These are phyloP conservation scores for Littorina saxatilis DNA, from an alignment of 1,140 invertebrate genomes.

Conservation along the genomic window DNA sequence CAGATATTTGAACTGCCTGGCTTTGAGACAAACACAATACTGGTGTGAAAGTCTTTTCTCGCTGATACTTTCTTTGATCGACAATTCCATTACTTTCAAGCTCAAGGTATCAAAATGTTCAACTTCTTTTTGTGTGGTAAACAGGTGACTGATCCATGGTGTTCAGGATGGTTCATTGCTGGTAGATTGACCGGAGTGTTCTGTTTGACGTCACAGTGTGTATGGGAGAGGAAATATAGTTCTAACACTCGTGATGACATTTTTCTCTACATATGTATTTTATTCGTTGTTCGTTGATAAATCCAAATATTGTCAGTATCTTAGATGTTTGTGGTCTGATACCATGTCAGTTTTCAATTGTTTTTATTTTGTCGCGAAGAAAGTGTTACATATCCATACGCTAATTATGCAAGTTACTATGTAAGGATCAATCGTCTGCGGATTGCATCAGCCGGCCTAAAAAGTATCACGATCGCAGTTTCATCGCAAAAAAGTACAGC, in stretches of 20 bases:
- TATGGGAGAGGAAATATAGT: background rate
- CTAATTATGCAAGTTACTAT: conserved; percentile 4
- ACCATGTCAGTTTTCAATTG: background rate
- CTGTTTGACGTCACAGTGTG: conserved; percentile 12
- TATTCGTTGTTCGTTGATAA: background rate
- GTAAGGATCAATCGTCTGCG: background rate
- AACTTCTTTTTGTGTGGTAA: background rate
- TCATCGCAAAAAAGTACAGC: too few species aligned
- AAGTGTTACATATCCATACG: background rate
- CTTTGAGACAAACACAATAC: background rate
- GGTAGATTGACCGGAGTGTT: too few species aligned
- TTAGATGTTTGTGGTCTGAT: background rate
- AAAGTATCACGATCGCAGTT: background rate
- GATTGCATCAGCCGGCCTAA: conserved; percentile 22
- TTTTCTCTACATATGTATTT: background rate
- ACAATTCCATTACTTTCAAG: conserved; percentile 14
- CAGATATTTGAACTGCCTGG: conserved; percentile 17
- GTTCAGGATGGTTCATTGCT: background rate
- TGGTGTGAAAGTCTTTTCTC: background rate
- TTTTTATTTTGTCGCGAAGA: too few species aligned
- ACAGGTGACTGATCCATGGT: background rate
- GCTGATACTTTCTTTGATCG: background rate
- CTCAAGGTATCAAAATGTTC: background rate
- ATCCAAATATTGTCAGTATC: background rate
- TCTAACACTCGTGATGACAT: background rate